Base-by-base conservation (phyloP, 2,797 vertebrate species). In the Cossypha caffra region DNA sequence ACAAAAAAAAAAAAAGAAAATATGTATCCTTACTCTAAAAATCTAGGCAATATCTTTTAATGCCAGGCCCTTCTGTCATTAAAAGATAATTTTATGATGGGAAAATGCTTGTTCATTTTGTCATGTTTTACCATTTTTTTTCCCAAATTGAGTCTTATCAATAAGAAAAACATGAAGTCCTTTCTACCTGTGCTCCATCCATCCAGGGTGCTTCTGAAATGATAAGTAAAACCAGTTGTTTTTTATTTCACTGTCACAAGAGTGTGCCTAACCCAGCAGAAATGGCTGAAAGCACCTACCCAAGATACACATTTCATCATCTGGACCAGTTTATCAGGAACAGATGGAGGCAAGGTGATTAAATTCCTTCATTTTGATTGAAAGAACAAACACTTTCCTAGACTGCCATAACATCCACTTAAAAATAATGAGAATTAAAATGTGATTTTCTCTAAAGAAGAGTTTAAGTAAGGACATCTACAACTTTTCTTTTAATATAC, bases 301-400 rank as follows among this genome's bases (percentile, higher is more conserved):
- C 19, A 23, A 92, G 75, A 89, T 16, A 80, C 1, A 75, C 29
- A 84, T 81, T 81, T 90, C 48, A 83, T 90, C 64, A 90, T 80
- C 51, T 62, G 72, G 62, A 21, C 29, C 55, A 93, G 29, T 47
- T 88, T 66, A 42, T 37, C 66, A 86, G 40, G 54, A 93, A 90
- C 82, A 95, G 82, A 94, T 88, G 87, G 95, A 91, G 62, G 69
- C 43, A 61, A 90, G 88, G 88, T 69, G 90, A 89, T 94, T 89
- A 93, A 88, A 89, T 74, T 54, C 82, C 66, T 92, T 93, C 75
- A 93, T 91, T 88, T 88, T 95, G 87, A 93, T 63, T 62, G 63
- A 88, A 94, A 91, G 82, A 95, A 91, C 79, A 96, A 90, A 94
- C 63, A 72, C 61, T 83, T 86, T 91, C 72, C 61, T 67, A 64